Percentiles rank a stretch among this genome's conserved stretches.
These are phyloP conservation scores for Isaurus tuberculatus DNA, from an alignment of 92 coral and sea anemone genomes.

Conservation along the genomic window DNA sequence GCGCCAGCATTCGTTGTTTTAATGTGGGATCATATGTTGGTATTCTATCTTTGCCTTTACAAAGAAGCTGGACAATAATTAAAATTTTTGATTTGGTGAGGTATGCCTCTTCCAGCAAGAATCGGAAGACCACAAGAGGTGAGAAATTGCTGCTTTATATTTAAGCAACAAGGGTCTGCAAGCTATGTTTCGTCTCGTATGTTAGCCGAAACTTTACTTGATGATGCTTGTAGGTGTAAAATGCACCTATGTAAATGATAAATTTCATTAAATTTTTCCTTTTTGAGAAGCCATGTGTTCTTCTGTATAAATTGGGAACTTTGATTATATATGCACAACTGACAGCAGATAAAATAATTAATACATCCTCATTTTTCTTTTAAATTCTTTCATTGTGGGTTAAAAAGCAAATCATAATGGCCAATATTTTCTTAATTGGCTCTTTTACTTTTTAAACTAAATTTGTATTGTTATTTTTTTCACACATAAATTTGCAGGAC, in stretches of 20 bases:
- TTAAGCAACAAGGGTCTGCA: no score
- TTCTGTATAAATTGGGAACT: no score
- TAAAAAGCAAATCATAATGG: no score
- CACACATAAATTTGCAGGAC: no score
- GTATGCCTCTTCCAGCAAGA: conserved; percentile 50
- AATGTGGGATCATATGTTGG: neutral
- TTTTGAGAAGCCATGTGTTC: neutral
- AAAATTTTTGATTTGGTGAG: neutral
- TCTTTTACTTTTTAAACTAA: no score
- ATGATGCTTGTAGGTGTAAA: neutral
- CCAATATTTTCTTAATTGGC: no score
- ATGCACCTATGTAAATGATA: neutral
- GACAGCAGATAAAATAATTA: no score
- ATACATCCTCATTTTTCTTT: no score
- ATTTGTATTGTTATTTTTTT: no score
- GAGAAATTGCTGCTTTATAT: neutral
- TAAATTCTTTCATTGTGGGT: no score
- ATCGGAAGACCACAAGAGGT: conserved; percentile 48
- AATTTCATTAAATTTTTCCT: neutral
- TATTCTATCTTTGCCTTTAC: neutral
- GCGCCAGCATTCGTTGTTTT: neutral
- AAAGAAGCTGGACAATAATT: neutral
- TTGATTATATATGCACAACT: no score
- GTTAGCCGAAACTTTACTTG: neutral
- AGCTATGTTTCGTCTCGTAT: no score